Evolutionary conservation across 92 coral and sea anemone genomes (phyloP), one percentile per base, ranked within the genome.

Genomic region (Porites rus): DNA sequence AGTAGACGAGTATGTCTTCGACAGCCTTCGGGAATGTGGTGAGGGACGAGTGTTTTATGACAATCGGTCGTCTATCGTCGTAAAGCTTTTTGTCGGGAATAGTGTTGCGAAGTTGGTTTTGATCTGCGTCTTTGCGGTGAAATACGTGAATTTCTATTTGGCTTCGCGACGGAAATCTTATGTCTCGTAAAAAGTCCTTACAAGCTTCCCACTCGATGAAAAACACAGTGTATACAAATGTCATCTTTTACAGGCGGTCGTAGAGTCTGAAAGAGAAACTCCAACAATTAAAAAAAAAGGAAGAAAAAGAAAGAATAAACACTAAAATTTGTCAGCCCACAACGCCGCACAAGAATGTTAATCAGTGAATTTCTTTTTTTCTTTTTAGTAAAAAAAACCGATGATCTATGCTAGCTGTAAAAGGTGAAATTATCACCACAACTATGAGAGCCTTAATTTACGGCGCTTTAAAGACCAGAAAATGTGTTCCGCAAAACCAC

Each of bases 61-160:
- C 88, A 51, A 94, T 71, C 7, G 94, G 88, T 25, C 97, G 91
- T 16, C 97, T 94, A 61, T 92, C 93, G 66, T 90, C 92, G 88
- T 94, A 86, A 61, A 85, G 78, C 67, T 53, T 54, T 14, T 77
- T 81, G 81, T 88, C 92, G 28, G 97, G 94, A 74, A 90, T 87
- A 50, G 91, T 78, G 60, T 81, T 65, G 14, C 87, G 77, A 20
- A 91, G 88, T 38, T 85, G 93, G 80, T 89, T 92, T 50, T 78
- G 90, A 64, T 89, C 92, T 51, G 94, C 79, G 77, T 94, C 97
- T 66, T 94, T 94, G 38, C 93, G 97, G 68, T 88, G 91, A 73
- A 90, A 94, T 50, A 89, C 97, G 28, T 94, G 97, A 38, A 94
- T 80, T 87, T 92, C 97, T 73, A 94, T 77, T 76, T 90, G 88